Conservation (phyloP, 2,888 invertebrate species). For the Chesias legatella region DNA sequence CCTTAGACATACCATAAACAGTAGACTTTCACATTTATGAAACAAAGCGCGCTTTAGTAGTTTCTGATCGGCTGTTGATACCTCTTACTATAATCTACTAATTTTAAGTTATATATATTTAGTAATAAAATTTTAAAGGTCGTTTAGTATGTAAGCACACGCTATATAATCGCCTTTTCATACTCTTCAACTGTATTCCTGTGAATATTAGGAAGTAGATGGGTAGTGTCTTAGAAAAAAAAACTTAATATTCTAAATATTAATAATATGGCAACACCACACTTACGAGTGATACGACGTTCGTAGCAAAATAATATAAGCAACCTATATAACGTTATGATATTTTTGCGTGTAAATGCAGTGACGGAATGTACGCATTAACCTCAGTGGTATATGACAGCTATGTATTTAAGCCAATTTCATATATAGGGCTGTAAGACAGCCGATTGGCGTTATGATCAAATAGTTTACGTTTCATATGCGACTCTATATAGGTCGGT, state of each 20-base stretch:
- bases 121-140: slow-evolving; percentile 20
- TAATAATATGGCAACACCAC: slow-evolving; percentile 73
- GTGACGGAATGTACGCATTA: slow-evolving; percentile 49
- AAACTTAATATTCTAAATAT: slow-evolving; percentile 77
- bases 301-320: slow-evolving; percentile 59
- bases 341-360: slow-evolving; percentile 64
- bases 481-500: slow-evolving; percentile 32
- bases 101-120: slow-evolving; percentile 33
- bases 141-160: slow-evolving; percentile 59
- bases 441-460: slow-evolving; percentile 46
- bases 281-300: slow-evolving; percentile 73
- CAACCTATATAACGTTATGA: slow-evolving; percentile 42
- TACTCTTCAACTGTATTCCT: slow-evolving; percentile 66
- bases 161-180: slow-evolving; percentile 69
- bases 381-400: slow-evolving; percentile 49
- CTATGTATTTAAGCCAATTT: slow-evolving; percentile 36
- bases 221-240: slow-evolving; percentile 77
- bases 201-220: slow-evolving; percentile 76
- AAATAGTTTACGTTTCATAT: slow-evolving; percentile 30
- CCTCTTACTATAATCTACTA: slow-evolving; percentile 36
- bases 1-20: too few relatives aligned
- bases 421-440: slow-evolving; percentile 52
- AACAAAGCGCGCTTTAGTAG: slow-evolving; percentile 26
- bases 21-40: slow-evolving; percentile 20
- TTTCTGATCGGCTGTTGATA: slow-evolving; percentile 59